phyloP scores from a whole-genome alignment of 2,797 vertebrate species.

The Crocidura indochinensis region DNA sequence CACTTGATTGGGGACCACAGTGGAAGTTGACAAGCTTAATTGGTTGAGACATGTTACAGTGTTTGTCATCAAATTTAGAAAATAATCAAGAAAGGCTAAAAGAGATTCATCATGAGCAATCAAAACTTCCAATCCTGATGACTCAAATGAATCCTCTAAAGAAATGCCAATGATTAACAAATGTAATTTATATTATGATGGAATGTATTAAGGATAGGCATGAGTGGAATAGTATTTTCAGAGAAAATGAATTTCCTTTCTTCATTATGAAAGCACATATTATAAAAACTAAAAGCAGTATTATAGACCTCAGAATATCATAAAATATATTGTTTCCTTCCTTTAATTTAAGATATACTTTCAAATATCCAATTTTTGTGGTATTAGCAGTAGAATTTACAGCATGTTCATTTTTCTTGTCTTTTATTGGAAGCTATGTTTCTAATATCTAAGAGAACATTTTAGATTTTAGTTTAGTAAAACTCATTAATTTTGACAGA shows the following conservation, averaged over 20 bases:
- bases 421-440: neutral
- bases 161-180: constrained; percentile 78
- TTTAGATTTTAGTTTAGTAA: neutral
- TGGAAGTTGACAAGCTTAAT: constrained; percentile 79
- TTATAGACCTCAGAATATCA: neutral
- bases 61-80: constrained; percentile 79
- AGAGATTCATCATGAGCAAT: constrained; percentile 83
- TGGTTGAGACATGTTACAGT: constrained; percentile 75
- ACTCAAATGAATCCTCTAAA: constrained; percentile 77
- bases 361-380: neutral
- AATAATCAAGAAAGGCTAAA: constrained; percentile 81
- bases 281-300: constrained; percentile 6
- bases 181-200: constrained; percentile 74
- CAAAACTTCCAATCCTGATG: constrained; percentile 73
- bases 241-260: constrained; percentile 49
- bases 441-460: neutral
- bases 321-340: neutral
- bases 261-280: constrained; percentile 19
- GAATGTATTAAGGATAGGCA: constrained; percentile 67
- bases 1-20: constrained; percentile 68
- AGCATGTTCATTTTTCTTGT: neutral
- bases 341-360: neutral
- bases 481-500: neutral
- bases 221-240: constrained; percentile 34
- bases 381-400: neutral